phyloP scores from a whole-genome alignment of 2,797 vertebrate species.

The Lutjanus campechanus region DNA sequence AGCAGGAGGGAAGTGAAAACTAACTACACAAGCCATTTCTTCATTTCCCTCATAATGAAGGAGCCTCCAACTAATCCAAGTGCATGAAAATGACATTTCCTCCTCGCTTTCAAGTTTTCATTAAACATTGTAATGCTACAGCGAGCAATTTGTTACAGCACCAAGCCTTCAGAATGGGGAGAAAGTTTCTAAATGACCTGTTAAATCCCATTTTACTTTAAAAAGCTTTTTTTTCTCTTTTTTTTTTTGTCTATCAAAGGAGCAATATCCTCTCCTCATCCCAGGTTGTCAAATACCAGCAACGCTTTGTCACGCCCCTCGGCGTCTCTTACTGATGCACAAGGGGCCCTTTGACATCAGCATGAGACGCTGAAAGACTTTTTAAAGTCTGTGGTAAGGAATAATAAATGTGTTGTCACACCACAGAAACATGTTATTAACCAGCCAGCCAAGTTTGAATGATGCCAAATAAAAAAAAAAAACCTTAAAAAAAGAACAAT shows the following conservation, averaged over 20 bases:
- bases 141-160: conserved; percentile 37
- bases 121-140: conserved; percentile 50
- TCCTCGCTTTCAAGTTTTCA: conserved; percentile 58
- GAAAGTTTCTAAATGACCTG: conserved; percentile 21
- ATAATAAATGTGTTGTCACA: too few species aligned
- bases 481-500: too few species aligned
- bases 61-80: conserved; percentile 57
- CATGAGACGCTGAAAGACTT: too few species aligned
- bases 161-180: conserved; percentile 5
- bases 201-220: conserved; percentile 17
- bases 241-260: conserved; percentile 2
- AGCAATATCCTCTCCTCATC: neutral
- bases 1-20: conserved; percentile 27
- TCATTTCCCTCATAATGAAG: conserved; percentile 59
- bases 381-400: too few species aligned
- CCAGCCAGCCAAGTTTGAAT: too few species aligned
- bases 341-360: too few species aligned
- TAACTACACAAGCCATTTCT: conserved; percentile 40
- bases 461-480: too few species aligned
- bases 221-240: conserved; percentile 1
- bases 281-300: too few species aligned
- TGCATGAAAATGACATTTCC: conserved; percentile 64
- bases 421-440: too few species aligned
- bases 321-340: too few species aligned
- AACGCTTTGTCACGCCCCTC: too few species aligned